Base-by-base conservation (phyloP, 1,140 invertebrate genomes). In the Hycleus phaleratus region DNA sequence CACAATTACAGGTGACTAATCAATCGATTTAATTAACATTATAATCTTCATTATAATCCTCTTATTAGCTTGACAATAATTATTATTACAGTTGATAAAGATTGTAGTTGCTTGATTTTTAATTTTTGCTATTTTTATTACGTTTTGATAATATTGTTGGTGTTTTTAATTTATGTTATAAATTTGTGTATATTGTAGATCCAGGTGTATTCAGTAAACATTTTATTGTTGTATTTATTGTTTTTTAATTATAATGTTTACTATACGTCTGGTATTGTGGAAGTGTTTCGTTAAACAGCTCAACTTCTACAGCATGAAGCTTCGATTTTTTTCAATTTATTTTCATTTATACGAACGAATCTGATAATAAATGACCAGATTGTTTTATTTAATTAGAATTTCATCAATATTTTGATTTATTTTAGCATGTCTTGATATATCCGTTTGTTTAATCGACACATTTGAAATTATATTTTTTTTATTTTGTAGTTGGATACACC, bases 1-100 rank as follows among this genome's bases (percentile, higher is more conserved):
- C 84, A 70, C 82, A 86, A 78, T 82, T 86, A 74, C 83, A 87
- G 82, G 84, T 86, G 80, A 82, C 77, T 67, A 65, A 65, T 58
- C 18, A 59, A 32, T 7, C 32, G 32, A 32, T 32, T 32, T 32
- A 32, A 32, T 32, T 32, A 32, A 32, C 32, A 5, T 32, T 32
- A 6, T 42, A 5, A 42, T 42, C 11, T 42, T 42, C 4, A 42
- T 7, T 42, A 11, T 9, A 42, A 42, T n/a, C 40, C 4, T 7
- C 4, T 4, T 42, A 42, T 42, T 18, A 7, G 32, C 32, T 32
- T 32, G 32, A 32, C 18, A 18, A 18, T 18, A 18, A 32, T 32
- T 32, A 32, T 32, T 32, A 32, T 18, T 18, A 18, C 18, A 18
- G 18, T 18, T 18, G 18, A 18, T 18, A 18, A 18, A 18, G 1